These are phyloP conservation scores for Flabesymbios commensalis DNA, from an alignment of 2,888 invertebrate species.

Conservation along the genomic window DNA sequence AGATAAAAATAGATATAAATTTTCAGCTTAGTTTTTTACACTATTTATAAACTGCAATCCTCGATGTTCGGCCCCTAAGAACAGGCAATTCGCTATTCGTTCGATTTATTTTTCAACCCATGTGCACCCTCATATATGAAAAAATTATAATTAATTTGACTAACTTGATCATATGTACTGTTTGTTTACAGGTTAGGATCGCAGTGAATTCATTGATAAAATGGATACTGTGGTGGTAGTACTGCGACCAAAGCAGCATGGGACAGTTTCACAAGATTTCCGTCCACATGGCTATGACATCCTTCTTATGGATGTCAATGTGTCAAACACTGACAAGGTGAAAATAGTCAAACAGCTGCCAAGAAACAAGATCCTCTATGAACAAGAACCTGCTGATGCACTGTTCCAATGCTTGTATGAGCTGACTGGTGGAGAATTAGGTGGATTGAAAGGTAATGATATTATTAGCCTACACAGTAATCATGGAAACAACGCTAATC, in stretches of 20 bases:
- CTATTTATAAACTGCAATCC: too few species aligned
- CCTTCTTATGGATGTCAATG: constrained; percentile 44
- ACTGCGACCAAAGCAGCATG: constrained; percentile 46
- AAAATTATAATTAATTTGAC: too few species aligned
- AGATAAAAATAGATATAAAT: too few species aligned
- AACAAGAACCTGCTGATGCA: constrained; percentile 48
- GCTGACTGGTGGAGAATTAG: constrained; percentile 46
- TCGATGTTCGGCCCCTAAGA: too few species aligned
- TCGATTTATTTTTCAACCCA: too few species aligned
- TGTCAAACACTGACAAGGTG: constrained; percentile 10
- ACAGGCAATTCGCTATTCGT: too few species aligned
- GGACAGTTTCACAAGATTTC: constrained; percentile 41
- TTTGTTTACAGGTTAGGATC: too few species aligned
- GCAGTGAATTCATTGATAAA: too few species aligned
- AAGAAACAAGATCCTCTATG: constrained; percentile 39
- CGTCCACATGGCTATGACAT: constrained; percentile 49
- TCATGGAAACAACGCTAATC: too few species aligned
- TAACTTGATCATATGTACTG: too few species aligned
- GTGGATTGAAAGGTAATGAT: constrained; percentile 49
- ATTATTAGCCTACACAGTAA: neutral
- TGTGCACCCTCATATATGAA: too few species aligned
- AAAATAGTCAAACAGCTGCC: constrained; percentile 44
- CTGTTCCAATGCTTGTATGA: constrained; percentile 44
- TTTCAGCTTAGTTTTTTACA: too few species aligned
- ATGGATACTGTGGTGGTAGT: constrained; percentile 53